phyloP scores from a whole-genome alignment of 2,113 vertebrate species.

The Sinocyclocheilus anshuiensis region DNA sequence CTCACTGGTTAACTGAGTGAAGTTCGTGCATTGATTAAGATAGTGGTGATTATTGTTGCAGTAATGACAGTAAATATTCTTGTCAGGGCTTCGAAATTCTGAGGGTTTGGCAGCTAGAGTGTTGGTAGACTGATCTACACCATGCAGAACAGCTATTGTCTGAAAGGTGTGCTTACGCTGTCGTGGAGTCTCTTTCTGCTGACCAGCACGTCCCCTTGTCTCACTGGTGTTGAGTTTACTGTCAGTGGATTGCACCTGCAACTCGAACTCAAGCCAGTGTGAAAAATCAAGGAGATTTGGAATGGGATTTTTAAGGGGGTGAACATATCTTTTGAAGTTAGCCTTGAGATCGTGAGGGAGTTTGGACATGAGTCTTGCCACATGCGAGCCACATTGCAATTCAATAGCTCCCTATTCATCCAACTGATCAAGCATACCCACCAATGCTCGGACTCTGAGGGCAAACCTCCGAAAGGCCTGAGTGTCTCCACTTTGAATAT shows the following conservation, averaged over 20 bases:
- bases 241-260: not conserved
- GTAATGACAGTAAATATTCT: not conserved
- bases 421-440: too few relatives aligned
- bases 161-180: not conserved
- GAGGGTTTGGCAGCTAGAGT: not conserved
- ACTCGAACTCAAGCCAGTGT: not conserved
- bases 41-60: conserved; percentile 11
- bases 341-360: too few relatives aligned
- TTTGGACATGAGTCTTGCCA: too few relatives aligned
- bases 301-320: not conserved
- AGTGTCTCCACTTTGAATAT: too few relatives aligned
- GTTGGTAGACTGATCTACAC: not conserved
- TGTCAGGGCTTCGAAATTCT: not conserved
- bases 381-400: too few relatives aligned
- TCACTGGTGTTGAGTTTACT: not conserved
- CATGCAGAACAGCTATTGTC: not conserved
- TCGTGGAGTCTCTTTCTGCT: not conserved
- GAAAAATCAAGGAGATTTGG: not conserved
- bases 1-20: not conserved
- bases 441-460: too few relatives aligned
- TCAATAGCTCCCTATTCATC: too few relatives aligned
- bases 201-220: not conserved
- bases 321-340: too few relatives aligned
- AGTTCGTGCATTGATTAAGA: conserved; percentile 7
- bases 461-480: too few relatives aligned